These are phyloP conservation scores for Sinocyclocheilus grahami DNA, from an alignment of 2,113 vertebrate genomes.

Conservation along the genomic window DNA sequence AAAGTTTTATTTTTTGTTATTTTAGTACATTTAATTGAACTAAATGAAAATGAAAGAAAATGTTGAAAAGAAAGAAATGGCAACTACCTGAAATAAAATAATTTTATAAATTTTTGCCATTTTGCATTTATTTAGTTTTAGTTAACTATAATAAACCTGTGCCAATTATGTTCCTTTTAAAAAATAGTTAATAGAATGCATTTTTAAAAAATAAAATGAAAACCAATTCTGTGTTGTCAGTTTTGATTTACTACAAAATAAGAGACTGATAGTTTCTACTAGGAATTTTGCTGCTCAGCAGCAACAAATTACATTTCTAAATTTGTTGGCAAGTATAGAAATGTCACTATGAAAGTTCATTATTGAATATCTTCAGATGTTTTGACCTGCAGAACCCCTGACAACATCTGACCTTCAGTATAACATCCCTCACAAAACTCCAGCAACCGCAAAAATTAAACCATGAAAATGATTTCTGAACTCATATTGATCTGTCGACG, in stretches of 20 bases:
- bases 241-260: not conserved
- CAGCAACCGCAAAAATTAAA: not conserved
- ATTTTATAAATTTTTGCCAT: too few species aligned
- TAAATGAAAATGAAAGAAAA: too few species aligned
- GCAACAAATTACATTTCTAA: constrained; percentile 6
- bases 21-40: too few species aligned
- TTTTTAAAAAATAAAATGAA: too few species aligned
- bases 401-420: not conserved
- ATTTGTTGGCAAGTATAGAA: not conserved
- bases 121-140: too few species aligned
- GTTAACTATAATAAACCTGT: not conserved
- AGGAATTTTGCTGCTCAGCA: not conserved
- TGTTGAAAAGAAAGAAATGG: too few species aligned
- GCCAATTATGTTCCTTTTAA: not conserved
- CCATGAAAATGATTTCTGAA: not conserved
- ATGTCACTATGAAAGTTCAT: constrained; percentile 5
- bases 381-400: not conserved
- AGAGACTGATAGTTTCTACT: not conserved
- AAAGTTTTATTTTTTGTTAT: too few species aligned
- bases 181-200: too few species aligned
- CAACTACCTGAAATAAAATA: too few species aligned
- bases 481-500: not conserved
- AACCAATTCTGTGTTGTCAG: too few species aligned
- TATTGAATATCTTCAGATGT: not conserved
- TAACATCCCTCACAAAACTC: not conserved